Evolutionary conservation across 2,113 vertebrate species (phyloP).

Genomic region (Casuarius casuarius): DNA sequence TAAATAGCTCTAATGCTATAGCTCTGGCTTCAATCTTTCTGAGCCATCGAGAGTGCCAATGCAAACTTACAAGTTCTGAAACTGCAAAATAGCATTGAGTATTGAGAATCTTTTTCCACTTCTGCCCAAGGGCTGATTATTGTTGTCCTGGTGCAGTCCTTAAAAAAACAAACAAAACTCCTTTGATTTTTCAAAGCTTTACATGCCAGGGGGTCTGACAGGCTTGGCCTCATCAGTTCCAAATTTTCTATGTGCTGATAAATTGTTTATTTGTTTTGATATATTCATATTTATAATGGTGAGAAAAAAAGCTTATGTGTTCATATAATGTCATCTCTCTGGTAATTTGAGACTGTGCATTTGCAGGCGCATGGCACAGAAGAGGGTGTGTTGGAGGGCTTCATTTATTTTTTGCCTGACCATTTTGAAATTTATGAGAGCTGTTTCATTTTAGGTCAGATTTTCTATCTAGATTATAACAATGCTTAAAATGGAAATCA

Average conservation of each 20-base stretch:
- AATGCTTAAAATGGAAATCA: neutral
- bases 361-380: neutral
- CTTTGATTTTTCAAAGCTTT: neutral
- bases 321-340: neutral
- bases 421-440: neutral
- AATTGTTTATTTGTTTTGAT: neutral
- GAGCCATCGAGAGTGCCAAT: neutral
- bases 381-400: neutral
- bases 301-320: neutral
- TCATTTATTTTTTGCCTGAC: neutral
- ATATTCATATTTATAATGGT: neutral
- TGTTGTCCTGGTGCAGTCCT: neutral
- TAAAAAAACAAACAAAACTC: neutral
- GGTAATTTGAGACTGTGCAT: neutral
- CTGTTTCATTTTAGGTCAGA: neutral
- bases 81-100: neutral
- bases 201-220: neutral
- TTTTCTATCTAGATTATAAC: neutral
- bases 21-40: neutral
- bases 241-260: neutral
- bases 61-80: neutral
- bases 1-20: neutral
- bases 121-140: neutral
- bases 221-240: neutral
- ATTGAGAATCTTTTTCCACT: neutral